phyloP scores from a whole-genome alignment of 2,797 vertebrate genomes.

The Holocentrus rufus region DNA sequence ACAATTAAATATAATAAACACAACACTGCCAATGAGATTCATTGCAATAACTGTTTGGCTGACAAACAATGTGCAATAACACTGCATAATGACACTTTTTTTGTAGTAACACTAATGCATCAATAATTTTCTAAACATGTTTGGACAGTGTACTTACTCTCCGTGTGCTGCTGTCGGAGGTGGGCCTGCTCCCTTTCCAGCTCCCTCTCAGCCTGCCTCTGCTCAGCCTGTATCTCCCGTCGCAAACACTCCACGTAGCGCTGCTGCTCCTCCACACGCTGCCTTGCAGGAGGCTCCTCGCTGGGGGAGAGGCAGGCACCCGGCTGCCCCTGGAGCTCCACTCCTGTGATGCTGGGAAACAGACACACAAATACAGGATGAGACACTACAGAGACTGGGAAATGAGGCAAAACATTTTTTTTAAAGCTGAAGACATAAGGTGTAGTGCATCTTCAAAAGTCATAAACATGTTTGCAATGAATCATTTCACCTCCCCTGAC shows the following conservation, averaged over 20 bases:
- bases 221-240: conserved; percentile 86
- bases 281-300: conserved; percentile 75
- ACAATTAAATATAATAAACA: too few relatives aligned
- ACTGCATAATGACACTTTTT: neutral
- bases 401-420: neutral
- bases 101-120: neutral
- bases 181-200: conserved; percentile 86
- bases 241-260: conserved; percentile 85
- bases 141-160: conserved; percentile 81
- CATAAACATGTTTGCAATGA: neutral
- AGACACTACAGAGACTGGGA: conserved; percentile 1
- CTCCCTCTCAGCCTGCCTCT: conserved; percentile 85
- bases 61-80: too few relatives aligned
- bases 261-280: conserved; percentile 84
- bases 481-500: conserved; percentile 13
- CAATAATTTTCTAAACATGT: neutral
- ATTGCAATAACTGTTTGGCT: too few relatives aligned
- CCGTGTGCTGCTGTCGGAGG: conserved; percentile 83
- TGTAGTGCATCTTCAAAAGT: neutral
- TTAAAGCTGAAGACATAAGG: neutral
- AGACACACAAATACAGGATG: conserved; percentile 25
- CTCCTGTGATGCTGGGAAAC: conserved; percentile 53
- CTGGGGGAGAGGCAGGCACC: conserved; percentile 57
- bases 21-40: too few relatives aligned
- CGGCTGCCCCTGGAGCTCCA: conserved; percentile 68